Conservation (phyloP, 2,888 invertebrate genomes). For the Pseudolycoriella hygida region DNA sequence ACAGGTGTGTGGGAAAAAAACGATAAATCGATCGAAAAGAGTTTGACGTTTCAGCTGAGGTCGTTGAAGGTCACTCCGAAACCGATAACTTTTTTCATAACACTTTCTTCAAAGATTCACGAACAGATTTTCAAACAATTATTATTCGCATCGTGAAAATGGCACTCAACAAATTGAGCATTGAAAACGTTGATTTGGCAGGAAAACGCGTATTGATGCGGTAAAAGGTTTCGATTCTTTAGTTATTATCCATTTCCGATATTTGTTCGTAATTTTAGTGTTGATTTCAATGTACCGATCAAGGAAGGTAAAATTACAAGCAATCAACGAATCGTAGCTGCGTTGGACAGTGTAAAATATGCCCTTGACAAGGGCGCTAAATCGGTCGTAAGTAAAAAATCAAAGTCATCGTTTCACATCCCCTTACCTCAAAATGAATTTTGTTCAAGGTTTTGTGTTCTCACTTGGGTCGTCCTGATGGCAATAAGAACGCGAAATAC, state of each 20-base stretch:
- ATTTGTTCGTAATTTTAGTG: slow-evolving; percentile 61
- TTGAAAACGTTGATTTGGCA: slow-evolving; percentile 69
- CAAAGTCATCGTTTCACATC: no score
- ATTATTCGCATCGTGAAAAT: slow-evolving; percentile 29
- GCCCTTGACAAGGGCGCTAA: slow-evolving; percentile 87
- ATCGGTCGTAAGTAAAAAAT: slow-evolving; percentile 42
- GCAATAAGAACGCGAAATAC: slow-evolving; percentile 69
- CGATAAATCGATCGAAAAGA: no score
- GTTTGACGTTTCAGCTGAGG: no score
- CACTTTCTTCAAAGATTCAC: no score
- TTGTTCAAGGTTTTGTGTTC: slow-evolving; percentile 76
- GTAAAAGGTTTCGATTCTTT: slow-evolving; percentile 34
- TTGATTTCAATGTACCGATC: slow-evolving; percentile 96
- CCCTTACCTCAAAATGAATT: no score
- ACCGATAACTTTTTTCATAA: no score
- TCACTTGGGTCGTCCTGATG: slow-evolving; percentile 95
- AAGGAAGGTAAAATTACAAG: slow-evolving; percentile 95
- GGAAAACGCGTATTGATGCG: slow-evolving; percentile 88
- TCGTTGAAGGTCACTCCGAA: no score
- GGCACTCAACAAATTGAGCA: slow-evolving; percentile 81
- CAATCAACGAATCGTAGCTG: slow-evolving; percentile 93
- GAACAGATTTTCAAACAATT: no score
- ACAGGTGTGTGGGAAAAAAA: no score
- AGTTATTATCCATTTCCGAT: neutral
- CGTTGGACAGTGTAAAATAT: slow-evolving; percentile 82